Evolutionary conservation across 2,113 vertebrate genomes (phyloP).

Genomic region (Pterocles orientalis): DNA sequence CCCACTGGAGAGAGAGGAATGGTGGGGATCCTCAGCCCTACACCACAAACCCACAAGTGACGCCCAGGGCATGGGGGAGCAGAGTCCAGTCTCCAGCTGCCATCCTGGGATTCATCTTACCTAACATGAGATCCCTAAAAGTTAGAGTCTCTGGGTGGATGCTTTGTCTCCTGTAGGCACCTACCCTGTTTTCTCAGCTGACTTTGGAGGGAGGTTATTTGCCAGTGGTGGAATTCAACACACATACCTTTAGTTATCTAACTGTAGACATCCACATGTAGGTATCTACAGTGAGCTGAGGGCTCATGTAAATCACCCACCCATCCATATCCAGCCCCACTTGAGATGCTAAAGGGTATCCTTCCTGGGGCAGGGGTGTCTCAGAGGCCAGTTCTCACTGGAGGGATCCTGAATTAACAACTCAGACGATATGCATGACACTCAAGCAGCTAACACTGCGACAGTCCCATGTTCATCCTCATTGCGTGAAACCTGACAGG

Average conservation of each 20-base stretch:
- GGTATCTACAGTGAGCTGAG: neutral
- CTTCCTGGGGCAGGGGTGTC: neutral
- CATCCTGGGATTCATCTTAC: neutral
- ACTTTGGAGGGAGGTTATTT: neutral
- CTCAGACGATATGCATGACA: accelerated
- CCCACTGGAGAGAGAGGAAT: neutral
- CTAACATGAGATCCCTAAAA: neutral
- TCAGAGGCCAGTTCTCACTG: neutral
- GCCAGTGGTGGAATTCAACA: neutral
- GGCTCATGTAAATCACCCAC: neutral
- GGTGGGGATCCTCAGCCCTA: neutral
- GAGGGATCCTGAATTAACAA: neutral
- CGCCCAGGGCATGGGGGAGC: neutral
- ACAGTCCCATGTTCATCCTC: neutral
- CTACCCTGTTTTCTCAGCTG: neutral
- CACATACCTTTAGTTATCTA: neutral
- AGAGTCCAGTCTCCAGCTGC: neutral
- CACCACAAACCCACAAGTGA: neutral
- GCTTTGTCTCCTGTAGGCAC: neutral
- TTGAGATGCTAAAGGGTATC: neutral
- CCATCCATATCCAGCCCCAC: neutral
- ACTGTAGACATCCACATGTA: neutral
- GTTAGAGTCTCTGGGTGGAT: neutral
- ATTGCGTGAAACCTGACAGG: neutral
- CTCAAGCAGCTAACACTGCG: neutral